phyloP scores from a whole-genome alignment of 2,113 vertebrate species.

The Haemorhous mexicanus region DNA sequence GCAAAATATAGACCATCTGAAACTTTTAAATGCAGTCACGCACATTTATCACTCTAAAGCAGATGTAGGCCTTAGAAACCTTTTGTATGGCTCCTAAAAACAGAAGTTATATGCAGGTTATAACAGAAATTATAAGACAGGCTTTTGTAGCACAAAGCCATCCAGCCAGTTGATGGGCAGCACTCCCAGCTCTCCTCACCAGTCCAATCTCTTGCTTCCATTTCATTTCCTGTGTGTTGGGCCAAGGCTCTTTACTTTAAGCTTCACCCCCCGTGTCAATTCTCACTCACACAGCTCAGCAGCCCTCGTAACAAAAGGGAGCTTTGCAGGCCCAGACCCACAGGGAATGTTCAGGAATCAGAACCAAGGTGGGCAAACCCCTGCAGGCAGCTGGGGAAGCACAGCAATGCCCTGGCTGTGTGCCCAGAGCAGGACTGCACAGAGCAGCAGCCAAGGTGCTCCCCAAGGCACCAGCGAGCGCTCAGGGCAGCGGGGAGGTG shows the following conservation, averaged over 20 bases:
- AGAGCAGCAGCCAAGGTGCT: background rate
- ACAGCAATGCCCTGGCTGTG: background rate
- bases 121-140: background rate
- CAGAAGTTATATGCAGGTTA: background rate
- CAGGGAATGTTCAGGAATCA: background rate
- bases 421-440: background rate
- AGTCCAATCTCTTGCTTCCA: background rate
- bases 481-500: background rate
- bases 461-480: rapidly evolving
- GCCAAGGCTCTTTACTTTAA: background rate
- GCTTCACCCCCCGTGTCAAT: background rate
- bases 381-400: background rate
- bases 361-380: background rate
- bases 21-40: background rate
- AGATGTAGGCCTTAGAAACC: background rate
- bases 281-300: background rate
- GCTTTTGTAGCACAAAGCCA: background rate
- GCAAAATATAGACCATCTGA: background rate
- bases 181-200: background rate
- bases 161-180: background rate
- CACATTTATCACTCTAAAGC: background rate
- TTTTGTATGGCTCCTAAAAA: background rate
- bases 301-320: background rate
- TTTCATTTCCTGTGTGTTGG: background rate
- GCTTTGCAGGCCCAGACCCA: background rate